Evolutionary conservation across 2,113 vertebrate species (phyloP).

Genomic region (Epinephelus lanceolatus): DNA sequence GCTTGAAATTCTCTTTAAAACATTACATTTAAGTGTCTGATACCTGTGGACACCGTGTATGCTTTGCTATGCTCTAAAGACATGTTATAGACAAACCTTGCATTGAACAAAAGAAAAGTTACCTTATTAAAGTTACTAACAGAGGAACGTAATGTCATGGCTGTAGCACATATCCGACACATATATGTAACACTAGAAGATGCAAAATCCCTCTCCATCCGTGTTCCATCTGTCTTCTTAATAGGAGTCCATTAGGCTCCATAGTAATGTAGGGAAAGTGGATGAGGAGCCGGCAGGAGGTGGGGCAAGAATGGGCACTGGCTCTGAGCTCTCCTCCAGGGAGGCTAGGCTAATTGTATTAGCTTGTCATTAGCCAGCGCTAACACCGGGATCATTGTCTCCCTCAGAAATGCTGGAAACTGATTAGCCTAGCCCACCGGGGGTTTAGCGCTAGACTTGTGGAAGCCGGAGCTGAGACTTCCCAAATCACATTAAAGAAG

Average conservation of each 20-base stretch:
- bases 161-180: conserved; percentile 52
- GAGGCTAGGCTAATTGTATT: conserved; percentile 83
- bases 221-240: conserved; percentile 81
- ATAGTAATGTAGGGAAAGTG: conserved; percentile 84
- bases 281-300: conserved; percentile 79
- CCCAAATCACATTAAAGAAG: conserved; percentile 85
- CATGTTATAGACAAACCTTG: conserved; percentile 26
- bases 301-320: conserved; percentile 65
- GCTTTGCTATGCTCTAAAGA: background rate
- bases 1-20: too few species aligned
- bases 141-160: conserved; percentile 31
- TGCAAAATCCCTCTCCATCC: conserved; percentile 56
- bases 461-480: conserved; percentile 77
- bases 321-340: conserved; percentile 76
- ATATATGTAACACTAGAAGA: conserved; percentile 79
- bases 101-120: background rate
- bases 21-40: too few species aligned
- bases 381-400: conserved; percentile 87
- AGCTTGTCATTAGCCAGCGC: conserved; percentile 86
- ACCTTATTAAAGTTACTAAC: conserved; percentile 32
- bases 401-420: conserved; percentile 86
- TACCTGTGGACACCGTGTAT: too few species aligned
- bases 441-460: conserved; percentile 75
- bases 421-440: conserved; percentile 82
- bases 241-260: conserved; percentile 83